Evolutionary conservation across 2,113 vertebrate species (phyloP).

Genomic region (Smithornis capensis): DNA sequence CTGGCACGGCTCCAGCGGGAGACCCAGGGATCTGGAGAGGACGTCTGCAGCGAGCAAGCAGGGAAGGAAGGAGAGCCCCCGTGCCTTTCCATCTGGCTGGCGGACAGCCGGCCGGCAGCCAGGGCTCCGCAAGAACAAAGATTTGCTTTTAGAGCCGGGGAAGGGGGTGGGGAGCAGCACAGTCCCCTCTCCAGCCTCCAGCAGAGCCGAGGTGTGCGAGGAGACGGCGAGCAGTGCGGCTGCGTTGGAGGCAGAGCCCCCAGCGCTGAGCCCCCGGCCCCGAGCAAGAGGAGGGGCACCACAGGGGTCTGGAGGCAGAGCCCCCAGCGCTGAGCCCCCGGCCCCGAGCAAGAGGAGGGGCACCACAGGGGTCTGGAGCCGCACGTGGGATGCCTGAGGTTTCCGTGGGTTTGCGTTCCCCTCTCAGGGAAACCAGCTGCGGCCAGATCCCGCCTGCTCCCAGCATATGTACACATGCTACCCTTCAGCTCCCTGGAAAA

Average conservation of each 20-base stretch:
- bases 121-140: constrained; percentile 61
- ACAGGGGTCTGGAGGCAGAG: not conserved
- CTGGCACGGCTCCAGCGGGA: constrained; percentile 4
- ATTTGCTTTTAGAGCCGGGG: constrained; percentile 36
- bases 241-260: not conserved
- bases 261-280: not conserved
- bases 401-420: not conserved
- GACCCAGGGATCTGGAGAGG: not conserved
- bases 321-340: not conserved
- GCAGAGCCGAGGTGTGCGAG: not conserved
- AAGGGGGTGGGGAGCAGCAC: constrained; percentile 32
- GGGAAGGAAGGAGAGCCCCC: constrained; percentile 35
- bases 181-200: constrained; percentile 4
- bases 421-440: not conserved
- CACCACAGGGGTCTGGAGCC: not conserved
- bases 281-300: not conserved
- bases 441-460: not conserved
- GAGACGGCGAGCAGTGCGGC: not conserved
- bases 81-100: constrained; percentile 56
- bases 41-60: not conserved
- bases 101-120: constrained; percentile 43
- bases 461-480: not conserved
- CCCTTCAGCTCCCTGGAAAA: not conserved
- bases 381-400: not conserved
- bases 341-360: not conserved